Base-by-base conservation (phyloP, 2,797 vertebrate genomes). In the Myotis myotis region DNA sequence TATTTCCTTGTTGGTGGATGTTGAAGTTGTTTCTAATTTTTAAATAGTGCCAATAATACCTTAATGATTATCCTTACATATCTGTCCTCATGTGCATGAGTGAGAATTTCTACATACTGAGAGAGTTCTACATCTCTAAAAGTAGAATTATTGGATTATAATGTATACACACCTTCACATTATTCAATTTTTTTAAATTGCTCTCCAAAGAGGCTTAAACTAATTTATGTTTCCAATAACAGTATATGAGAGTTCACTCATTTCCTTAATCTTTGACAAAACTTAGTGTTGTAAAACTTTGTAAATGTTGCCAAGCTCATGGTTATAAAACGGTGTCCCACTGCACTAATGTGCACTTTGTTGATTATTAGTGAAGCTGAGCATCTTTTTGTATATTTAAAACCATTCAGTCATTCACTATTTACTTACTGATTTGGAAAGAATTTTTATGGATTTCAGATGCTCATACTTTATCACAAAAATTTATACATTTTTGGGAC, bases 261-360 rank as follows among this genome's bases (percentile, higher is more conserved):
- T 22, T 94, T 86, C 6, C 15, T 88, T 85, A 60, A 83, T 91
- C 41, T 89, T 95, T 82, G 30, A 33, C n/a, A 95, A 93, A 85
- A 79, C 9, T 33, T 81, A 41, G 3, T 74, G 49, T 51, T 55
- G 8, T 51, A 62, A 92, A 22, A 28, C 70, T 84, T 17, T 93
- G 93, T 28, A 49, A 41, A 28, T 28, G 15, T 55, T 64, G 15
- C 28, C 51, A 85, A 62, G n/a, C 13, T 66, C 12, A 38, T 66
- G 47, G 23, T 66, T 89, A 64, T 49, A 82, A 93, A 68, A 72
- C 92, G 33, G 20, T 44, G 49, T 28, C 1, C 81, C 41, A 25
- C 2, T 66, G 53, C 80, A 78, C 72, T 85, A 72, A 33, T 44
- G n/a, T 72, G 20, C 6, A 17, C 64, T 87, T 79, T 87, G 12